A percentile compares a stretch with the other conserved stretches of the same genome.
Evolutionary conservation across 2,797 vertebrate species (phyloP).

Genomic region (Sebastes nivosus): DNA sequence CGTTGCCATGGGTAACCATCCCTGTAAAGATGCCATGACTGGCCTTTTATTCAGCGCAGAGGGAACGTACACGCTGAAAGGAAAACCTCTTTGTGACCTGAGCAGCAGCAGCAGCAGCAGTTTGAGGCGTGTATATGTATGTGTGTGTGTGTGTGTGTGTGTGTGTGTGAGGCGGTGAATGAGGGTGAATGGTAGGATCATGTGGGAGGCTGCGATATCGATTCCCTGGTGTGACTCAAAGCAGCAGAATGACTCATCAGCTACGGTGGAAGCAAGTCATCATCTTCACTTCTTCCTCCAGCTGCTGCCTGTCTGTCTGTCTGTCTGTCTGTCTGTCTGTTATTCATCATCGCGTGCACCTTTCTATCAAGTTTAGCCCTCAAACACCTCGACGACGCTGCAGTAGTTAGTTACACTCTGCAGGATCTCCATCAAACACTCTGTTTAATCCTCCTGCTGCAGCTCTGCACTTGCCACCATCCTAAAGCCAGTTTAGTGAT

Average conservation of each 20-base stretch:
- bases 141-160: too few species aligned
- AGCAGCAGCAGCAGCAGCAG: too few species aligned
- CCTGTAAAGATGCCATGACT: not conserved
- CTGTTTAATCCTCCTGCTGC: not conserved
- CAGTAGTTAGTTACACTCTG: not conserved
- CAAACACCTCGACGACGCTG: not conserved
- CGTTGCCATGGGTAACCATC: not conserved
- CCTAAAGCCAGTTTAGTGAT: not conserved
- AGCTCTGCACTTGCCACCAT: too few species aligned
- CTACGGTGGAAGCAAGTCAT: constrained; percentile 10
- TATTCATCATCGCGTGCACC: not conserved
- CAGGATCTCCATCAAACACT: not conserved
- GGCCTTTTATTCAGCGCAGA: too few species aligned
- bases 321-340: too few species aligned
- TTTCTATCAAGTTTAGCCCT: not conserved
- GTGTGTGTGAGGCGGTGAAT: not conserved
- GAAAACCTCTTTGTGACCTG: not conserved
- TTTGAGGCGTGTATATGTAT: not conserved
- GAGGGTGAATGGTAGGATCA: constrained; percentile 17
- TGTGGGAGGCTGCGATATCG: constrained; percentile 50
- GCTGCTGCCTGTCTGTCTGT: not conserved
- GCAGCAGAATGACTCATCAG: constrained; percentile 55
- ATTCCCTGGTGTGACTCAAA: constrained; percentile 40
- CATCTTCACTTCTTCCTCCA: not conserved
- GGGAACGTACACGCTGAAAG: too few species aligned